These are phyloP conservation scores for Pachypsylla venusta DNA, from an alignment of 1,140 invertebrate genomes.

Conservation along the genomic window DNA sequence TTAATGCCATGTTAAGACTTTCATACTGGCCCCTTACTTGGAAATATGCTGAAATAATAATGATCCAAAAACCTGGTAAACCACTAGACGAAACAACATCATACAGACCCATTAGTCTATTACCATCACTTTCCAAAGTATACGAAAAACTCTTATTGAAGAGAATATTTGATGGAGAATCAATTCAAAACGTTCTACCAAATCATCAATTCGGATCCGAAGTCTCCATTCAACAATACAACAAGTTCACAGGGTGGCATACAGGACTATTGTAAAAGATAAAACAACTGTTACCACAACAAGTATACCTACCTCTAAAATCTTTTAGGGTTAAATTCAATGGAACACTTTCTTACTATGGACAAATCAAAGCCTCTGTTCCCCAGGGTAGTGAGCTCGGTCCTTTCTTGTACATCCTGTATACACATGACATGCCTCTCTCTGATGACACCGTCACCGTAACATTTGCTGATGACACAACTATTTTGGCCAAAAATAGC, in stretches of 20 bases:
- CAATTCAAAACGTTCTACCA: too few relatives aligned
- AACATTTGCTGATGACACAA: constrained; percentile 26
- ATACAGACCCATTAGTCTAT: constrained; percentile 26
- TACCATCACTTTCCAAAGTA: constrained; percentile 23
- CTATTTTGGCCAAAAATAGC: too few relatives aligned
- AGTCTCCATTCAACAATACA: too few relatives aligned
- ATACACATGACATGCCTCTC: not conserved
- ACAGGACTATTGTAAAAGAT: too few relatives aligned
- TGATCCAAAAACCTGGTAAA: constrained; percentile 25
- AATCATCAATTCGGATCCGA: too few relatives aligned
- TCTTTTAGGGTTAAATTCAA: not conserved
- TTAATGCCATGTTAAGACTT: constrained; percentile 10
- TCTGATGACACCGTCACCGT: constrained; percentile 17
- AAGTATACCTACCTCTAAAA: not conserved
- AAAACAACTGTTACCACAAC: too few relatives aligned
- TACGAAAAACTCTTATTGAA: constrained; percentile 21
- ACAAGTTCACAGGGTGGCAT: too few relatives aligned
- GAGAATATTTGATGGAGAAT: too few relatives aligned
- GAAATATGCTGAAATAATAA: constrained; percentile 27
- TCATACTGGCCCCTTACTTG: constrained; percentile 18
- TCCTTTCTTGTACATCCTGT: not conserved
- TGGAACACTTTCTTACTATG: not conserved
- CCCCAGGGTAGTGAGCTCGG: constrained; percentile 1
- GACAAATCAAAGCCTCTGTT: not conserved
- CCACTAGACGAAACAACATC: constrained; percentile 18